Base-by-base conservation (phyloP, 2,888 invertebrate genomes). In the Portevinia maculata region DNA sequence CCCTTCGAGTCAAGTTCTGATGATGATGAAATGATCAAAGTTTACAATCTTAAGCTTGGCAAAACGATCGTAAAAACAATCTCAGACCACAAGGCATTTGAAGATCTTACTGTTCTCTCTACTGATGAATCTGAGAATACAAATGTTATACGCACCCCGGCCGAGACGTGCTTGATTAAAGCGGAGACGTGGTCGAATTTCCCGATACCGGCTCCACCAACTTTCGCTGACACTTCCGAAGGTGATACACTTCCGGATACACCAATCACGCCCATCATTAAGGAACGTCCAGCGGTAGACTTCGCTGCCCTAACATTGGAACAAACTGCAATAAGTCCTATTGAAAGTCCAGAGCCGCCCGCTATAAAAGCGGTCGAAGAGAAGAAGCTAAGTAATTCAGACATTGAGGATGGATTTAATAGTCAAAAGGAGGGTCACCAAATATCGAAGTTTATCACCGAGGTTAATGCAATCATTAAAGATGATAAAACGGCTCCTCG, bases 11-110 rank as follows among this genome's bases (percentile, higher is more conserved):
- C 89, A 11, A 90, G 90, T 48, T 90, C 90, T 6, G 90, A 90
- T 70, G 90, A 90, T 50, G 90, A 90, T 32, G 90, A 90, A 46
- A 88, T 90, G 79, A 83, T 88, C 55, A 90, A 90, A 75, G 89
- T 90, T 9, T 90, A 90, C 71, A 90, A 90, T 59, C 89, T 90
- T 13, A 90, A 90, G 84, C 86, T 90, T 65, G 88, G 90, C 13
- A 88, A 90, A 85, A 89, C 89, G 0, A 86, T 88, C 24, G 86
- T 88, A 8, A 87, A 88, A 52, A 70, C 86, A 0, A 52, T 85
- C 0, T 60, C 74, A 1, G 87, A 86, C 46, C 86, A 86, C 11
- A 86, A 84, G 46, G 83, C 85, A 3, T 48, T 86, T 17, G 84
- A 85, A 34, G 84, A 86, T 57, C 75, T 86, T 13, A 85, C 83